Conservation (phyloP, 2,888 invertebrate species). For the Xanthia togata region DNA sequence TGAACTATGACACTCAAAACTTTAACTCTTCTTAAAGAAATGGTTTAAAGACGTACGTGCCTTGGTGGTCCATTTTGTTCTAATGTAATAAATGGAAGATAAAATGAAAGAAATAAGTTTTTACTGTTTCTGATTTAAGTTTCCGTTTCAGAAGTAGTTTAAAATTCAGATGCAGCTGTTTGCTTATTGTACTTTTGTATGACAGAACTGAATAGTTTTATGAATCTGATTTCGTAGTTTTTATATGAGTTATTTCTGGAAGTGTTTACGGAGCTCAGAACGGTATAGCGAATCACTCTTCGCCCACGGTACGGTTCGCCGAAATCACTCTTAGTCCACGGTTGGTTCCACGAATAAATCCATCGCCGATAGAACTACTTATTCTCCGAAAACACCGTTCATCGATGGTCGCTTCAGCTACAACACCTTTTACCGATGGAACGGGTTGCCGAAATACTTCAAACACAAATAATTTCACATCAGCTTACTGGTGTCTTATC, state of each 20-base stretch:
- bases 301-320: too few species aligned
- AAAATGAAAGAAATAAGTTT: conserved; percentile 9
- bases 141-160: conserved; percentile 22
- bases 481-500: too few species aligned
- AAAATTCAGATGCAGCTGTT: conserved; percentile 29
- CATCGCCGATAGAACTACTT: too few species aligned
- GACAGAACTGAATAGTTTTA: conserved; percentile 29
- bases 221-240: conserved; percentile 8
- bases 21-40: not conserved
- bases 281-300: too few species aligned
- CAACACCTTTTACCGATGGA: too few species aligned
- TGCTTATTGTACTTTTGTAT: conserved; percentile 35
- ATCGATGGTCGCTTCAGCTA: too few species aligned
- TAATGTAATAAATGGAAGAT: conserved; percentile 16
- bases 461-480: too few species aligned
- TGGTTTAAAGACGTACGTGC: not conserved
- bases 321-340: too few species aligned
- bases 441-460: too few species aligned
- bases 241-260: not conserved
- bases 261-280: too few species aligned
- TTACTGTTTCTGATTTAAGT: conserved; percentile 33
- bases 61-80: not conserved
- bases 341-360: too few species aligned
- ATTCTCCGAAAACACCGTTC: too few species aligned
- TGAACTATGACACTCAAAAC: not conserved